These are phyloP conservation scores for Tethya wilhelma DNA, from an alignment of 37 sponge, comb jelly and placozoan genomes.

Conservation along the genomic window DNA sequence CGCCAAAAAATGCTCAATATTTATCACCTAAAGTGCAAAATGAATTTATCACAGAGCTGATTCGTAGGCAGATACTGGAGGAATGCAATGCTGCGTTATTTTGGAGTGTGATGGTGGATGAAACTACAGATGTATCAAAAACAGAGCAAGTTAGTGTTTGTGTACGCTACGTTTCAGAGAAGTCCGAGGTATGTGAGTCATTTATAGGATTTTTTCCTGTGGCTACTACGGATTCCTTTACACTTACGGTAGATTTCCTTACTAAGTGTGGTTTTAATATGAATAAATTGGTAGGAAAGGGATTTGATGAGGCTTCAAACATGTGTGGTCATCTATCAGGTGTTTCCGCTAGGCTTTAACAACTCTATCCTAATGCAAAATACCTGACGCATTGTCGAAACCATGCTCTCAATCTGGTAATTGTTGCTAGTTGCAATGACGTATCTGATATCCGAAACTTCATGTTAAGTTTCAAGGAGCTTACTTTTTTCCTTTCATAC, in stretches of 20 bases:
- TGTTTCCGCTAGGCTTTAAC: conserved; percentile 11
- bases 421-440: conserved; percentile 30
- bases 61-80: background rate
- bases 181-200: conserved; percentile 17
- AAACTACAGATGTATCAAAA: conserved; percentile 32
- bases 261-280: background rate
- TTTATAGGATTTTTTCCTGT: conserved; percentile 33
- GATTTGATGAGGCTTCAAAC: conserved; percentile 31
- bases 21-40: background rate
- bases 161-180: conserved; percentile 18
- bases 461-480: conserved; percentile 30
- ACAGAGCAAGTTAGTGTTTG: conserved; percentile 35
- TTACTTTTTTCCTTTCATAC: conserved; percentile 37
- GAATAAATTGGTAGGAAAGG: conserved; percentile 21
- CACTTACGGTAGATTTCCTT: background rate
- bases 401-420: conserved; percentile 42
- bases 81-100: conserved; percentile 10
- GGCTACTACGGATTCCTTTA: conserved; percentile 10
- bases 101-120: conserved; percentile 36
- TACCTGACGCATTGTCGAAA: conserved; percentile 43
- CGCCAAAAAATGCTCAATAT: too few relatives aligned
- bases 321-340: conserved; percentile 30
- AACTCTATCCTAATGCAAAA: conserved; percentile 12
- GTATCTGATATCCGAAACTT: conserved; percentile 28
- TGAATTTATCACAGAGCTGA: conserved; percentile 4